Conservation (phyloP, 2,797 vertebrate genomes). For the Urocyon cinereoargenteus region DNA sequence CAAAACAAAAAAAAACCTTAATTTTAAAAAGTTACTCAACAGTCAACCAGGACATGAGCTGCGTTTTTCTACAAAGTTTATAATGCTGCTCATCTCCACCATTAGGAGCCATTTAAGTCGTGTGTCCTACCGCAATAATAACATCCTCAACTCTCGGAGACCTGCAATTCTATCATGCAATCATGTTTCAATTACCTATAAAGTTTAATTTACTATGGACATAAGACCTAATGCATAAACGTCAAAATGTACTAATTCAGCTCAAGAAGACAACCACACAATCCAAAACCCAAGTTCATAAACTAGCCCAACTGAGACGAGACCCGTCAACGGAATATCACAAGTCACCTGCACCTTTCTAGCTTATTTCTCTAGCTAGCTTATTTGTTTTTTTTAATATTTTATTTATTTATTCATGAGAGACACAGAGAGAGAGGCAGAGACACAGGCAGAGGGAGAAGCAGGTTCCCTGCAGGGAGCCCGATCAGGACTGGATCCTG, state of each 20-base stretch:
- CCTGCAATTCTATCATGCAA: slow-evolving; percentile 80
- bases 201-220: slow-evolving; percentile 83
- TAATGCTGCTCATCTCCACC: slow-evolving; percentile 81
- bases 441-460: too few species aligned
- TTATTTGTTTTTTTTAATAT: neutral
- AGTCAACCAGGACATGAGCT: neutral
- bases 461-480: too few species aligned
- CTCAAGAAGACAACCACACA: neutral
- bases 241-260: slow-evolving; percentile 55
- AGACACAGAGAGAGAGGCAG: too few species aligned
- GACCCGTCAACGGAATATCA: neutral
- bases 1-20: too few species aligned
- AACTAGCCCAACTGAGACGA: neutral
- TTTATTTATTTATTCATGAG: too few species aligned
- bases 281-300: neutral
- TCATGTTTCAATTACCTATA: slow-evolving; percentile 86
- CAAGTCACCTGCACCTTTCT: neutral
- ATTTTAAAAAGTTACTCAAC: neutral
- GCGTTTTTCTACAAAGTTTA: neutral
- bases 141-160: slow-evolving; percentile 80
- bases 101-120: slow-evolving; percentile 69
- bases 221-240: slow-evolving; percentile 73
- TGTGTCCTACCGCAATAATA: slow-evolving; percentile 63
- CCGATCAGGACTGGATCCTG: too few species aligned
- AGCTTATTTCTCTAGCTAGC: neutral